Evolutionary conservation across 2,113 vertebrate species (phyloP).

Genomic region (Hippocampus abdominalis): DNA sequence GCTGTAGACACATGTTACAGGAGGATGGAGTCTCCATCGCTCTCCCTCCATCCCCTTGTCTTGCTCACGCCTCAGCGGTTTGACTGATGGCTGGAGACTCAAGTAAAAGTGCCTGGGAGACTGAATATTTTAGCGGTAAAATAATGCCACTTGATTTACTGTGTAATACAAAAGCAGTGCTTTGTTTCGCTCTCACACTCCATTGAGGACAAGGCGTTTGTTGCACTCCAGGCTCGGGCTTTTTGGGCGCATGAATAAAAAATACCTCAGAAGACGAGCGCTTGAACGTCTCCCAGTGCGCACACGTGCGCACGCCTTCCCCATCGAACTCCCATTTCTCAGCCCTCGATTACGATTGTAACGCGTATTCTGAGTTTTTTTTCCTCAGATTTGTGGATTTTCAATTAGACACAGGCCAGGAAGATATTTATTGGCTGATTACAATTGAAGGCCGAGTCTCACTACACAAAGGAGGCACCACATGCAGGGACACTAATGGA

Average conservation of each 20-base stretch:
- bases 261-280: conserved; percentile 73
- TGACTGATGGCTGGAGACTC: conserved; percentile 88
- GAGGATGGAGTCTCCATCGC: conserved; percentile 88
- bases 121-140: conserved; percentile 95
- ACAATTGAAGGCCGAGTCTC: conserved; percentile 82
- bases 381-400: conserved; percentile 91
- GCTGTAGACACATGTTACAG: conserved; percentile 97
- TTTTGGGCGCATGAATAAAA: conserved; percentile 75
- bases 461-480: conserved; percentile 64
- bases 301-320: conserved; percentile 57
- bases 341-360: conserved; percentile 29
- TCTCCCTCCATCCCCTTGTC: conserved; percentile 83
- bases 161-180: conserved; percentile 82
- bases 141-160: conserved; percentile 99
- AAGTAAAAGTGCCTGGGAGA: conserved; percentile 95
- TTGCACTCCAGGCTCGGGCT: conserved; percentile 58
- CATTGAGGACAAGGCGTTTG: conserved; percentile 67
- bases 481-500: conserved; percentile 46
- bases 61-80: conserved; percentile 94
- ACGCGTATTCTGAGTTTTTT: conserved; percentile 78
- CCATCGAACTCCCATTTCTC: not conserved
- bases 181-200: conserved; percentile 77
- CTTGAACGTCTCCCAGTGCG: not conserved
- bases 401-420: conserved; percentile 81
- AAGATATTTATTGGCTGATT: conserved; percentile 96